Evolutionary conservation across 2,888 invertebrate genomes (phyloP), one percentile per base, ranked within the genome.

Genomic region (Apotomis capreana): DNA sequence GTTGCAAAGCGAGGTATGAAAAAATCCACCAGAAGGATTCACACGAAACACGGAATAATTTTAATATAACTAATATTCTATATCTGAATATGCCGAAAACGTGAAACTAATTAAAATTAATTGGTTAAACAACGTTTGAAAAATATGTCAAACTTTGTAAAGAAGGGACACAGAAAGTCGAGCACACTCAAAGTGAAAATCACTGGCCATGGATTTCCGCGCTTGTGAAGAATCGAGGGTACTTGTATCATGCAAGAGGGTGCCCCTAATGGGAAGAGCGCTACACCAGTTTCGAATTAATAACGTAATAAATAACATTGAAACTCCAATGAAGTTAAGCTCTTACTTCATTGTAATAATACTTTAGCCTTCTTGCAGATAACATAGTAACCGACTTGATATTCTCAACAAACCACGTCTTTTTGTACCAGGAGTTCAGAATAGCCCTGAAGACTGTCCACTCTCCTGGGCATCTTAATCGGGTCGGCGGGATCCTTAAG

Each of bases 131-230:
- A 40, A 49, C 55, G 37, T 49, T 61, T 52, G 49, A 55, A 61
- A 68, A 73, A 60, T 59, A 52, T 68, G 52, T 55, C 40, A 61
- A 36, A 57, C 15, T 81, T 81, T 76, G 74, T 84, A 84, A 84
- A 83, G 83, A 84, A 82, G 80, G 79, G 80, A 81, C 80, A 80
- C 81, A 78, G 78, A 77, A 77, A 76, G 76, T 80, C 74, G 73
- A 85, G 84, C 75, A 77, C 76, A 75, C 83, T 83, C 80, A 74
- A 81, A 73, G 82, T 83, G 81, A 83, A 85, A 86, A 78, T 84
- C 84, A 86, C 83, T 83, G 81, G 81, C 81, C 85, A 85, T 85
- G 84, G 87, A 86, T 88, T 85, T 87, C 83, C 83, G 84, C 83
- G 84, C 82, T 83, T 83, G 84, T 84, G 84, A 88, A 83, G 85